Evolutionary conservation across 2,888 invertebrate genomes (phyloP).

Genomic region (Cerceris rybyensis): DNA sequence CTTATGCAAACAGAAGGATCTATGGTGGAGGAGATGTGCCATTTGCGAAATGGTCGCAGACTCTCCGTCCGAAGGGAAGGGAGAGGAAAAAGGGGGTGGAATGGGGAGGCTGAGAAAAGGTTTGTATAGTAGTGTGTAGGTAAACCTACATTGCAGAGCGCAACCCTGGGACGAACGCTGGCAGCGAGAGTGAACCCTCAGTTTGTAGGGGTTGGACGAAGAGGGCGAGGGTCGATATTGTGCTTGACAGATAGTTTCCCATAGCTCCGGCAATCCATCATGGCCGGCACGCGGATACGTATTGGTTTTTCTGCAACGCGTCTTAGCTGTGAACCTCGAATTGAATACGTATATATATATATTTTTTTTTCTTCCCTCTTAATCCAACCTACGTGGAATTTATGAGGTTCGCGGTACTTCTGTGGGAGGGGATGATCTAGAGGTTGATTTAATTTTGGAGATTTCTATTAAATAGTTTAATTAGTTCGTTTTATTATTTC

Average conservation of each 20-base stretch:
- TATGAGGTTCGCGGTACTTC: slow-evolving; percentile 37
- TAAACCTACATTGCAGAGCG: slow-evolving; percentile 62
- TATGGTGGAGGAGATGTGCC: slow-evolving; percentile 56
- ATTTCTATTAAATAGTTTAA: too few species aligned
- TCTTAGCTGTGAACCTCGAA: slow-evolving; percentile 75
- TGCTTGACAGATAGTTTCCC: slow-evolving; percentile 82
- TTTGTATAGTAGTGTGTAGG: slow-evolving; percentile 61
- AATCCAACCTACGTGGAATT: slow-evolving; percentile 56
- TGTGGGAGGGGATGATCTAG: background rate
- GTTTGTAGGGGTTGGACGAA: slow-evolving; percentile 76
- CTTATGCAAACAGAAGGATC: slow-evolving; percentile 49
- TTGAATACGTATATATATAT: slow-evolving; percentile 70
- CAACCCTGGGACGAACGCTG: slow-evolving; percentile 64
- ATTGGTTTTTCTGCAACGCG: slow-evolving; percentile 79
- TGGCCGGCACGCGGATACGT: slow-evolving; percentile 80
- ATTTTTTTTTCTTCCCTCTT: slow-evolving; percentile 25
- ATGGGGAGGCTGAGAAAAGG: slow-evolving; percentile 53
- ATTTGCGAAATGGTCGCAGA: slow-evolving; percentile 66
- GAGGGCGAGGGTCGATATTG: slow-evolving; percentile 81
- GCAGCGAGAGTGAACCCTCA: slow-evolving; percentile 67
- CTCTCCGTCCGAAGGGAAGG: slow-evolving; percentile 37
- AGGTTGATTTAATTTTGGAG: too few species aligned
- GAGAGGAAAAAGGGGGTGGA: slow-evolving; percentile 37
- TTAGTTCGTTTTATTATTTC: too few species aligned
- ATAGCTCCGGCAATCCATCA: slow-evolving; percentile 81